phyloP scores from a whole-genome alignment of 2,113 vertebrate genomes.

The Cisticola juncidis region DNA sequence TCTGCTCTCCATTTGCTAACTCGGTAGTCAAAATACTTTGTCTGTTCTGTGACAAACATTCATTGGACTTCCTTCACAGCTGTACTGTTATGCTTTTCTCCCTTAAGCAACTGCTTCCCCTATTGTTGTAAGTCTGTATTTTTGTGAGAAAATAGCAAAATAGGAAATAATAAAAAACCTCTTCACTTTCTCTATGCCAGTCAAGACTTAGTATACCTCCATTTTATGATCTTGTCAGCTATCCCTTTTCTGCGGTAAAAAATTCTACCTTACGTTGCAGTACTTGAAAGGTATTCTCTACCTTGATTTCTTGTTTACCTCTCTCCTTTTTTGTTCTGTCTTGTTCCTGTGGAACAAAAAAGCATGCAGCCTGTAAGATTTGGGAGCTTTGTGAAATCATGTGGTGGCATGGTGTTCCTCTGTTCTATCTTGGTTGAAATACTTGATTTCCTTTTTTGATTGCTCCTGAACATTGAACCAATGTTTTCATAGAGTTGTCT shows the following conservation, averaged over 20 bases:
- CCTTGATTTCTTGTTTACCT: background rate
- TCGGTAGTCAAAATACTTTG: background rate
- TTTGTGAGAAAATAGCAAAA: background rate
- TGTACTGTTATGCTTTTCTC: background rate
- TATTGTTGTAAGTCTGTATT: background rate
- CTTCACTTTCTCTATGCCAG: background rate
- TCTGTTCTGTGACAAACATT: background rate
- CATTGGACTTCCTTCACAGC: background rate
- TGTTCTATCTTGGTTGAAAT: background rate
- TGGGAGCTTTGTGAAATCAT: background rate
- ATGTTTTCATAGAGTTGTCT: background rate
- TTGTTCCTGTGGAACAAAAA: background rate
- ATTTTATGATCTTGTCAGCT: background rate
- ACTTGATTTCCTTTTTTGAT: background rate
- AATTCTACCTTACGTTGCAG: accelerated
- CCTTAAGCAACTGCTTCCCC: background rate
- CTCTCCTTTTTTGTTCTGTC: background rate
- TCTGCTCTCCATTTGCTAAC: background rate
- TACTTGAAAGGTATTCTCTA: background rate
- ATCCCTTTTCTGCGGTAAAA: background rate
- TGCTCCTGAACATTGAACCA: background rate
- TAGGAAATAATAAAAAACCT: background rate
- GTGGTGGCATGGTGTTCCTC: background rate
- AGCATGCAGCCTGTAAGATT: background rate
- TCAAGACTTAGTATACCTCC: background rate